Evolutionary conservation across 2,797 vertebrate genomes (phyloP).

Genomic region (Pampus argenteus): DNA sequence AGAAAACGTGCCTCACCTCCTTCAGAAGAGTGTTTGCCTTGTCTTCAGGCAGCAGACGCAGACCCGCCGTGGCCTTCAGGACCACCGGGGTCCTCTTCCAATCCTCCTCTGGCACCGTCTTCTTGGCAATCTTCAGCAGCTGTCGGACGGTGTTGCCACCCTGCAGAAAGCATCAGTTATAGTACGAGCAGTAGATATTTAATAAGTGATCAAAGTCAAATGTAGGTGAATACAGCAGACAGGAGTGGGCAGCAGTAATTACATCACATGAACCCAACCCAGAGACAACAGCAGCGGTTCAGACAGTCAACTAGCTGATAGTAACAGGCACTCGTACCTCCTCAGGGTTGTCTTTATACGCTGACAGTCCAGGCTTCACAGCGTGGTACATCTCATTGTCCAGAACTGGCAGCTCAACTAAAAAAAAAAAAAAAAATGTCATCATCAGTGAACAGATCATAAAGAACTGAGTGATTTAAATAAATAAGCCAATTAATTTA

Average conservation of each 20-base stretch:
- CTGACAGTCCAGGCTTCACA: constrained; percentile 96
- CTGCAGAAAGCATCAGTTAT: constrained; percentile 73
- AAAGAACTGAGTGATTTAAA: constrained; percentile 17
- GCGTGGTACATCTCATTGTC: constrained; percentile 97
- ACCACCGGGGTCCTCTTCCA: constrained; percentile 95
- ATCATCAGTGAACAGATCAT: constrained; percentile 38
- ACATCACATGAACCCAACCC: constrained; percentile 65
- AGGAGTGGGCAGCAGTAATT: constrained; percentile 50
- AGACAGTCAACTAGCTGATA: constrained; percentile 48
- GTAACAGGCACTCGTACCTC: constrained; percentile 85
- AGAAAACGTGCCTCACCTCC: constrained; percentile 85
- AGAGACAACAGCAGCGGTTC: constrained; percentile 60
- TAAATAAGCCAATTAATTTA: constrained; percentile 24
- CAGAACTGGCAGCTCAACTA: constrained; percentile 90
- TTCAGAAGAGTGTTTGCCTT: constrained; percentile 91
- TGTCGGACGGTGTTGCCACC: constrained; percentile 91
- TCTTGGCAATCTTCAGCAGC: constrained; percentile 91
- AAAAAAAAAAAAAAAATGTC: constrained; percentile 53
- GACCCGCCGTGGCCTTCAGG: constrained; percentile 95
- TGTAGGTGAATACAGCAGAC: constrained; percentile 25
- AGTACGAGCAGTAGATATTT: neutral
- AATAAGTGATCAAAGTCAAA: constrained; percentile 22
- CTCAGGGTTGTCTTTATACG: constrained; percentile 92
- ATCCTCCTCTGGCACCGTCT: constrained; percentile 90
- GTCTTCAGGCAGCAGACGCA: constrained; percentile 91